Evolutionary conservation across 2,113 vertebrate species (phyloP), one percentile per base, ranked within the genome.

Genomic region (Potamarius usumacintae): DNA sequence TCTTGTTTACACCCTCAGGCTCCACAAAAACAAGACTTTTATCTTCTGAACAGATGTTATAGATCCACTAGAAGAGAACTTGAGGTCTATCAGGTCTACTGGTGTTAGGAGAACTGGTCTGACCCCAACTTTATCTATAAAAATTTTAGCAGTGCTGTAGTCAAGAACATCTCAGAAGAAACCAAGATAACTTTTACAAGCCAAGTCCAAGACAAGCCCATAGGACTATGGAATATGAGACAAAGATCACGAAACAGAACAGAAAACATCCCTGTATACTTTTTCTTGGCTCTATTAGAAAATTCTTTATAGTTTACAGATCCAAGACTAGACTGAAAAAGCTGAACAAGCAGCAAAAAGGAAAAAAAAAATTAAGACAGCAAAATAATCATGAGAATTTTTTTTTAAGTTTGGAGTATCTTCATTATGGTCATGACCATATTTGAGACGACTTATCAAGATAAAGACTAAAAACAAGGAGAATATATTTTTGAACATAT

Each of bases 11-110:
- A 58, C 78, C 55, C 57, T 42, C 79, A 42, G 79, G 57, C 57
- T 60, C 30, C 57, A 27, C 53, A 20, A 17, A 78, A 78, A 27
- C 50, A 78, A 78, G 9, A 42, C 18, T 7, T 53, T n/a, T 78
- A 55, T 53, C 76, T 9, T 27, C 50, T 27, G 76, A 78, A 53
- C 50, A 81, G 78, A 58, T 20, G 17, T 60, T 22, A 42, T 22
- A 81, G 79, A 58, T 81, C 79, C 25, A 60, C 30, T 30, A 62
- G 57, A 14, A 42, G 79, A 82, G 18, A 82, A 62, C 57, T 81
- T 42, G 14, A 42, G 79, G 57, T 62, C 79, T 22, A 20, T 10
- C 18, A 48, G 79, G 57, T 82, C 79, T 60, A 62, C 30, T 27
- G 25, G 76, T 55, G 50, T 17, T 22, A 62, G 57, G 57, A 62